A percentile compares a stretch with the other conserved stretches of the same genome.
Evolutionary conservation across 2,113 vertebrate species (phyloP).

Genomic region (Catharus minimus): DNA sequence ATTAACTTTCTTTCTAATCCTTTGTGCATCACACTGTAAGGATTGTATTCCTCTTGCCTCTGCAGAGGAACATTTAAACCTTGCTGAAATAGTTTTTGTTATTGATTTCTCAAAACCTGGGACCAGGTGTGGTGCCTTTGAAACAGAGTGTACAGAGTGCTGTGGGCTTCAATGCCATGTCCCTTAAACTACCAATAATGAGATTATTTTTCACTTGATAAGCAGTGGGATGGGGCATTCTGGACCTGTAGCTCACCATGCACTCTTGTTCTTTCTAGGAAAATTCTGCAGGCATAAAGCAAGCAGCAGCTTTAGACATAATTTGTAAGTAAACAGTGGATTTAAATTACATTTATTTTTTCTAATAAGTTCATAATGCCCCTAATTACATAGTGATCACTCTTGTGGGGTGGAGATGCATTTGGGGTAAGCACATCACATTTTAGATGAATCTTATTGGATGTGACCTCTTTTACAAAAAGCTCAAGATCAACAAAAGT

Average conservation of each 20-base stretch:
- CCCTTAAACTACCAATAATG: not conserved
- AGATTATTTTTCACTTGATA: not conserved
- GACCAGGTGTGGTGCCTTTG: not conserved
- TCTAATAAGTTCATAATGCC: not conserved
- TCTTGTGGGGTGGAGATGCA: not conserved
- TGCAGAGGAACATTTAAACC: not conserved
- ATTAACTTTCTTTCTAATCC: not conserved
- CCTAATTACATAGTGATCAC: not conserved
- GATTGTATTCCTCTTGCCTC: not conserved
- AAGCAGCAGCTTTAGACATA: conserved; percentile 85
- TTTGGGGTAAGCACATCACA: not conserved
- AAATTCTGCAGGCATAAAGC: conserved; percentile 71
- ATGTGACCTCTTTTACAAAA: not conserved
- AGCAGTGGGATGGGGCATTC: not conserved
- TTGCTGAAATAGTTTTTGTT: not conserved
- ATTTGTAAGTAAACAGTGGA: conserved; percentile 80
- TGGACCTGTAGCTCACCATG: not conserved
- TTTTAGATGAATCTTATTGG: not conserved
- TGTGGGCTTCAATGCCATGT: not conserved
- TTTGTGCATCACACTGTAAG: not conserved
- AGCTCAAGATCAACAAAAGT: not conserved
- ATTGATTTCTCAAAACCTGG: not conserved
- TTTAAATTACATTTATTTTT: not conserved
- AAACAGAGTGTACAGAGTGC: fast-evolving
- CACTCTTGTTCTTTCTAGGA: conserved; percentile 72